These are phyloP conservation scores for Thymelicus sylvestris DNA, from an alignment of 2,888 invertebrate species.

Conservation along the genomic window DNA sequence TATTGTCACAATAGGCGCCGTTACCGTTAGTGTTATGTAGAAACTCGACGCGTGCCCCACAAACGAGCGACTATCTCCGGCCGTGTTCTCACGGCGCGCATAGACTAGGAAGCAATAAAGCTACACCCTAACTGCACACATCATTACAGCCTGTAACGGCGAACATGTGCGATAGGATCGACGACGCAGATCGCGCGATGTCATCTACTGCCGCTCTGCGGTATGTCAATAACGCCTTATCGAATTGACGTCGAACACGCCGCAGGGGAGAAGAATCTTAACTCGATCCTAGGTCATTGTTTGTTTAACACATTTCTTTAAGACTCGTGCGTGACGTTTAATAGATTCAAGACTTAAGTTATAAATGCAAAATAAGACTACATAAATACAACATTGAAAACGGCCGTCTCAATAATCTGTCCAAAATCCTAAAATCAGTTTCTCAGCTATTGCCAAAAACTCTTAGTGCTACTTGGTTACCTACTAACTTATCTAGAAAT, in stretches of 20 bases:
- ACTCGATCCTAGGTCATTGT: constrained; percentile 21
- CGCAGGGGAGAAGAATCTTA: constrained; percentile 1
- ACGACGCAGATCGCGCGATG: constrained; percentile 58
- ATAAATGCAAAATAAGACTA: background rate
- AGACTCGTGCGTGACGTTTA: constrained; percentile 1
- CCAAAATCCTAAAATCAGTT: no score
- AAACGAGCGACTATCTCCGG: constrained; percentile 81
- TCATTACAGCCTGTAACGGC: constrained; percentile 81
- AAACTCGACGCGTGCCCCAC: constrained; percentile 63
- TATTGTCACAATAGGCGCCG: constrained; percentile 39
- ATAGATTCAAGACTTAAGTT: constrained; percentile 29
- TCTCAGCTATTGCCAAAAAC: no score
- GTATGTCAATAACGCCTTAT: constrained; percentile 76
- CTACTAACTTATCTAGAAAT: no score
- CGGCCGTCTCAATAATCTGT: no score
- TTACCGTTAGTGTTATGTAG: constrained; percentile 45
- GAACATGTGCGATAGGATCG: constrained; percentile 72
- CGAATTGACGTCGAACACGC: constrained; percentile 58
- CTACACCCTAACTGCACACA: constrained; percentile 81
- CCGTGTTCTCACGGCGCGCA: constrained; percentile 72
- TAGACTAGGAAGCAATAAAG: constrained; percentile 81
- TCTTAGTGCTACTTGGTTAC: no score
- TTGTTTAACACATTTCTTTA: constrained; percentile 13
- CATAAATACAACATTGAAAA: no score
- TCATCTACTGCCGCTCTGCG: constrained; percentile 49